Evolutionary conservation across 2,113 vertebrate species (phyloP).

Genomic region (Phainopepla nitens): DNA sequence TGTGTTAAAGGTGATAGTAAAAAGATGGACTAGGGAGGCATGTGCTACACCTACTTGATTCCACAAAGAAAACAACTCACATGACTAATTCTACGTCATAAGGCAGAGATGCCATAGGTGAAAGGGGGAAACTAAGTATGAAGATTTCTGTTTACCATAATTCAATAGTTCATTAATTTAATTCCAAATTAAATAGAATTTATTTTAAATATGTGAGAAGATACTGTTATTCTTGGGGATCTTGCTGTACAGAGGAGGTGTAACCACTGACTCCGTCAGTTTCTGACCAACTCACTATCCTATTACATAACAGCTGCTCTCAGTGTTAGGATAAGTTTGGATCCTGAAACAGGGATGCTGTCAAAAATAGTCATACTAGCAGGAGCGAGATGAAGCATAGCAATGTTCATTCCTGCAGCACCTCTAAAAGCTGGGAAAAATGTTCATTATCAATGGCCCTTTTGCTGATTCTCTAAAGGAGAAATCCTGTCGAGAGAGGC

Average conservation of each 20-base stretch:
- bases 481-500: background rate
- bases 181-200: background rate
- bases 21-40: background rate
- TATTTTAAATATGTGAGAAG: accelerated
- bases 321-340: background rate
- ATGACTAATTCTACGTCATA: background rate
- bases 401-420: background rate
- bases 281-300: background rate
- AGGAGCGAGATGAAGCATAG: background rate
- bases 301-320: background rate
- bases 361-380: background rate
- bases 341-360: background rate
- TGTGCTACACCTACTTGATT: background rate
- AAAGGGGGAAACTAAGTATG: background rate
- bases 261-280: background rate
- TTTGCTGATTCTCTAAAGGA: background rate
- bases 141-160: background rate
- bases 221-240: background rate
- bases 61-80: background rate
- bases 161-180: background rate
- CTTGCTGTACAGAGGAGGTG: background rate
- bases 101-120: background rate
- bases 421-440: background rate
- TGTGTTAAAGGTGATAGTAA: background rate
- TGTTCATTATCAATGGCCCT: background rate